Base-by-base conservation (phyloP, 1,140 invertebrate species). In the Caenorhabditis inopinata region DNA sequence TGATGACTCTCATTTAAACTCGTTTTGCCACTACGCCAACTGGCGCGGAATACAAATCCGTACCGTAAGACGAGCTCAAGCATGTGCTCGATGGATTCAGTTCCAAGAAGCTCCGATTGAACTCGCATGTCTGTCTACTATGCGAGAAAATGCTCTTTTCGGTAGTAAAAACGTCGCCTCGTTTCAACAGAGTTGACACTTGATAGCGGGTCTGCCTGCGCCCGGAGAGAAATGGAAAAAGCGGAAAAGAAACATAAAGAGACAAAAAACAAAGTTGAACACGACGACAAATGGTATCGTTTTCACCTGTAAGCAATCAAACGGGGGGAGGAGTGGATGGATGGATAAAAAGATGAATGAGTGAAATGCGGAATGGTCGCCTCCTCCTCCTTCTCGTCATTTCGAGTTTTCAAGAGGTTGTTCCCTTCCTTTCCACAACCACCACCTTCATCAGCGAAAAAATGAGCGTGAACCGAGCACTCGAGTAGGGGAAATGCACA, bases 401-500 rank as follows among this genome's bases (percentile, higher is more conserved):
- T 11, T 35, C 48, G 47, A 35, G 1, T 51, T 51, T 76, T 76
- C 46, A 42, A 38, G 48, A 38, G 32, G 75, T 48, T 38, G 23
- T 16, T 38, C 46, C 23, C 27, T 29, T 76, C 25, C 35, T 14
- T 38, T n/a, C n/a, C n/a, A n/a, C n/a, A n/a, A n/a, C n/a, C 23
- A 27, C 42, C 29, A 47, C 46, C 27, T 21, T 47, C 27, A 48
- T 48, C 27, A 76, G 23, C 47, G 74, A 76, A 48, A 48, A 48
- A 76, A 48, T 48, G 42, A 76, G 46, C 32, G 32, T 75, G 74
- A 49, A 75, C 42, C 42, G 25, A 75, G 47, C 47, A 49, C 42
- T 47, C 42, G n/a, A 48, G 42, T 47, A 32, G 29, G 48, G 38
- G 74, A 42, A 49, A 45, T 23, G 29, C 35, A 75, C 47, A 75